phyloP scores from a whole-genome alignment of 2,888 invertebrate species.

The Peribatodes rhomboidaria region DNA sequence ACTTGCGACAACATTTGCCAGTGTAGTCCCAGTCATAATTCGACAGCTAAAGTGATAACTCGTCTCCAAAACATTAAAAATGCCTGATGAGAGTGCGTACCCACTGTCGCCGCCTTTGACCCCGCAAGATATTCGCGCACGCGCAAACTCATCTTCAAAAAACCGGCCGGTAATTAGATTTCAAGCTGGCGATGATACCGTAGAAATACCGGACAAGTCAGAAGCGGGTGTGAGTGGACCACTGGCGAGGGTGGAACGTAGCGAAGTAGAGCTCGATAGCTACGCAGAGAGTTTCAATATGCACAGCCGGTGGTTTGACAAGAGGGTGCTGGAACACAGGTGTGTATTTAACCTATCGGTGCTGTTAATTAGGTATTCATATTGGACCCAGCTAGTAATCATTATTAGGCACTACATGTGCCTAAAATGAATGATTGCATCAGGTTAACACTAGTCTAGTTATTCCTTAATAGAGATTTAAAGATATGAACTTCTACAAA shows the following conservation, averaged over 20 bases:
- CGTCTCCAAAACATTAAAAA: conserved; percentile 55
- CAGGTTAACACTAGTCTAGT: no score
- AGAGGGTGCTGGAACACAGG: conserved; percentile 87
- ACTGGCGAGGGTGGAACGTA: conserved; percentile 69
- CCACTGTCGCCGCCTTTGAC: conserved; percentile 82
- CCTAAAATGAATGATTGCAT: no score
- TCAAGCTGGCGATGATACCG: conserved; percentile 73
- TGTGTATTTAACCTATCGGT: conserved; percentile 59
- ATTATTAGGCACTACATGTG: no score
- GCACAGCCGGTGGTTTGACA: conserved; percentile 85
- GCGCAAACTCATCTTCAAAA: conserved; percentile 84
- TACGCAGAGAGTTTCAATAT: conserved; percentile 84
- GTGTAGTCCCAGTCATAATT: conserved; percentile 57
- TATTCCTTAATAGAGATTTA: no score
- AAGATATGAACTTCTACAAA: no score
- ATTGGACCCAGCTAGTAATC: neutral
- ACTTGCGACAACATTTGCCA: conserved; percentile 47
- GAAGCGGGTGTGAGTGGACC: conserved; percentile 74
- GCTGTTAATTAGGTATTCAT: neutral
- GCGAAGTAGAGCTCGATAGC: conserved; percentile 85
- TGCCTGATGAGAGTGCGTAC: conserved; percentile 88
- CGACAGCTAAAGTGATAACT: conserved; percentile 45
- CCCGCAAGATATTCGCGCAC: conserved; percentile 85
- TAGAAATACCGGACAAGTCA: conserved; percentile 81
- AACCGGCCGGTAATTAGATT: conserved; percentile 74